These are phyloP conservation scores for Pteria penguin DNA, from an alignment of 2,888 invertebrate genomes.

Conservation along the genomic window DNA sequence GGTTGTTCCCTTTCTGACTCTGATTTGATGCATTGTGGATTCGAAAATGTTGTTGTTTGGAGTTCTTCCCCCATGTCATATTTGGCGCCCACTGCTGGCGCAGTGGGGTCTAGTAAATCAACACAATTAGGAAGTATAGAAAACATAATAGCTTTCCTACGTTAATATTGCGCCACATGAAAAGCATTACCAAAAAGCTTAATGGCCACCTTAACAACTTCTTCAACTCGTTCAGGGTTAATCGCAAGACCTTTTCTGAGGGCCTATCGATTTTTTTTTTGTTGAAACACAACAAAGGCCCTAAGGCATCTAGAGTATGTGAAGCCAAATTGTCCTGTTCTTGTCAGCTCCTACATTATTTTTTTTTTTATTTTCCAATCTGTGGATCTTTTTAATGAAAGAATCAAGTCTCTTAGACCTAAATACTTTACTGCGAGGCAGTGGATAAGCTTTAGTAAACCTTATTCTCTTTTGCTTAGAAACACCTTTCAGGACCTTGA, in stretches of 20 bases:
- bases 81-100: background rate
- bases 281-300: too few species aligned
- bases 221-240: too few species aligned
- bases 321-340: background rate
- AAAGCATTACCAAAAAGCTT: too few species aligned
- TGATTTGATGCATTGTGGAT: background rate
- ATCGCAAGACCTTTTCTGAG: too few species aligned
- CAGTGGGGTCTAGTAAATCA: background rate
- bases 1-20: background rate
- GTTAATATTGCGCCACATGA: too few species aligned
- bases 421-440: background rate
- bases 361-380: background rate
- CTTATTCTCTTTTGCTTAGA: background rate
- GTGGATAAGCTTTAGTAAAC: constrained; percentile 3
- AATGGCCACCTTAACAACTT: too few species aligned
- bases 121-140: too few species aligned
- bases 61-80: background rate
- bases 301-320: background rate
- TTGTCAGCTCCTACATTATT: background rate
- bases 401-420: background rate
- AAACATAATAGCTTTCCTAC: too few species aligned
- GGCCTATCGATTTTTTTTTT: too few species aligned
- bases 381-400: background rate
- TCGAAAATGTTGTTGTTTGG: background rate
- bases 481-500: background rate